These are phyloP conservation scores for Rhysida immarginata DNA, from an alignment of 1,140 invertebrate genomes.

Conservation along the genomic window DNA sequence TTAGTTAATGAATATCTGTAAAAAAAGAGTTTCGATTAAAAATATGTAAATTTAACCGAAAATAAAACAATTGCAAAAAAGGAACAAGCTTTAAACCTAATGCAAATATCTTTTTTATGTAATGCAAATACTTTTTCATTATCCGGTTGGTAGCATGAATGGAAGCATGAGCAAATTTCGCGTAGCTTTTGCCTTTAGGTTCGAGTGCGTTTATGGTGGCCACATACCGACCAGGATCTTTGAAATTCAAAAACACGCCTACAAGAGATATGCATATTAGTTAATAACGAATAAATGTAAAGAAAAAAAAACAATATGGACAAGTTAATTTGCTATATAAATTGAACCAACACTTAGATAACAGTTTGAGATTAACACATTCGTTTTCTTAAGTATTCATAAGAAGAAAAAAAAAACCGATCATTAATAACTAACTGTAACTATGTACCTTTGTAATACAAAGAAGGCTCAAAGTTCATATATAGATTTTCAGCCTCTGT, in stretches of 20 bases:
- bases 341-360: no score
- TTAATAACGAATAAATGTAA: not conserved
- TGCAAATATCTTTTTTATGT: no score
- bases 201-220: not conserved
- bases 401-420: no score
- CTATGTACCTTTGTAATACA: not conserved
- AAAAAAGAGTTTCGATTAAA: no score
- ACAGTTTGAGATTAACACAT: no score
- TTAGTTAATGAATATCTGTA: not conserved
- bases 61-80: no score
- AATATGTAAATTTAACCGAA: no score
- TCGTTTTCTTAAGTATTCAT: no score
- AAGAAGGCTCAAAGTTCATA: not conserved
- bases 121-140: no score
- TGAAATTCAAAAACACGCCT: not conserved
- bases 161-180: not conserved
- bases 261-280: not conserved
- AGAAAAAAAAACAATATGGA: not conserved
- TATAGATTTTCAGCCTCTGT: not conserved
- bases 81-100: no score
- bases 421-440: not conserved
- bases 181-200: not conserved
- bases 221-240: not conserved
- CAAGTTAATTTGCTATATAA: no score
- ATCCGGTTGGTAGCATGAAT: not conserved